Evolutionary conservation across 92 coral and sea anemone genomes (phyloP).

Genomic region (Scolanthus callimorphus): DNA sequence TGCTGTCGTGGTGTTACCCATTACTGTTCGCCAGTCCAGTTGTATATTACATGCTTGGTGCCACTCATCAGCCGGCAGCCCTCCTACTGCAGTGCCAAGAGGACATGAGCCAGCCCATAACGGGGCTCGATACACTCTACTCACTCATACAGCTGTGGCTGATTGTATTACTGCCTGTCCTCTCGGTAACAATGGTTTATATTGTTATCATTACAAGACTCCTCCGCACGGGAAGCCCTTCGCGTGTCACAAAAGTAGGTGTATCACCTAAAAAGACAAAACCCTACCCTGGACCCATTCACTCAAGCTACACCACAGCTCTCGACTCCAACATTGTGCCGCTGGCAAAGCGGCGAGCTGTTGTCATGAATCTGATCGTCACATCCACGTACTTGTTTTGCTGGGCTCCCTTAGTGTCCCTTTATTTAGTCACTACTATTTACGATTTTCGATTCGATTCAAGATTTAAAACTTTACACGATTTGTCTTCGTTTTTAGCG

Average conservation of each 20-base stretch:
- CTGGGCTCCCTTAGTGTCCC: slow-evolving; percentile 87
- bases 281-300: slow-evolving; percentile 45
- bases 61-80: slow-evolving; percentile 68
- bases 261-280: slow-evolving; percentile 15
- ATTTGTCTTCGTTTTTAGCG: slow-evolving; percentile 80
- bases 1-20: slow-evolving; percentile 91
- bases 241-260: slow-evolving; percentile 31
- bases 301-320: slow-evolving; percentile 64
- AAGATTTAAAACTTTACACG: slow-evolving; percentile 60
- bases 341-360: slow-evolving; percentile 87
- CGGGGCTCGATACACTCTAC: slow-evolving; percentile 72
- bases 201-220: slow-evolving; percentile 63
- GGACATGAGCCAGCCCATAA: slow-evolving; percentile 21
- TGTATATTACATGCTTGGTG: slow-evolving; percentile 77
- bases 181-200: slow-evolving; percentile 58
- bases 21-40: slow-evolving; percentile 89
- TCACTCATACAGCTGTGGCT: slow-evolving; percentile 85
- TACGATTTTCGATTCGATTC: slow-evolving; percentile 36
- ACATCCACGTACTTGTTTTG: slow-evolving; percentile 88
- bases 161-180: slow-evolving; percentile 67
- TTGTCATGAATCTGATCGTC: slow-evolving; percentile 95
- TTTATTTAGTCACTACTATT: slow-evolving; percentile 58
- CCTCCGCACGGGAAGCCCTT: slow-evolving; percentile 55
- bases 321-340: slow-evolving; percentile 85
- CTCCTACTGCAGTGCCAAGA: slow-evolving; percentile 60